Base-by-base conservation (phyloP, 2,888 invertebrate species). In the Mythimna loreyi region DNA sequence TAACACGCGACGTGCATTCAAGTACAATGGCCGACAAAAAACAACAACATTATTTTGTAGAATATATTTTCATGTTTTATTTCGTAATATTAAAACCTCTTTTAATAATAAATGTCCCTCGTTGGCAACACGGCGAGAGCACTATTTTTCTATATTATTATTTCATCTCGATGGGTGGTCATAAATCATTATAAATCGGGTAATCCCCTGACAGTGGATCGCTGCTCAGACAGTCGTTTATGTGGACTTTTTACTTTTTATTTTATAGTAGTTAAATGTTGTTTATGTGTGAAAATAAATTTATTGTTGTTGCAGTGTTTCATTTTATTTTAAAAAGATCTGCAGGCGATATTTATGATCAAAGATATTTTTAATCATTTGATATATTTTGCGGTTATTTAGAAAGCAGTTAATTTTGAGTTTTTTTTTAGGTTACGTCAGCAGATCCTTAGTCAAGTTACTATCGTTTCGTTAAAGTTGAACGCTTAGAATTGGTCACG, bases 111-210 rank as follows among this genome's bases (percentile, higher is more conserved):
- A 72, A 72, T 68, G 53, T 28, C 57, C 59, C 47, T 7, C 19
- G 57, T 70, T 75, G 67, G 74, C 81, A 77, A 67, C 69, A 72
- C 63, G 57, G 66, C 16, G 47, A 52, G 49, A 63, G 36, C 59
- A 63, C 53, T 69, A 68, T 74, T 64, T 75, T 75, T 74, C 74
- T 73, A 49, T 53, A 72, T 68, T 81, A 78, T 75, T 79, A 71
- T 73, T 81, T 80, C 59, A 74, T 78, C 72, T 75, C 67, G 57
- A 75, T 74, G 68, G 72, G 65, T 78, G 70, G 74, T 65, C 76
- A 76, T 83, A 81, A 82, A 83, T 82, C 72, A 83, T 81, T 81
- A 72, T 70, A 76, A 81, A 71, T 72, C 63, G 72, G 59, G 71
- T 78, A 78, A 80, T 83, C 78, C 68, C 66, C 55, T 60, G 84